phyloP scores from a whole-genome alignment of 2,797 vertebrate species.

The Serranus cabrilla region DNA sequence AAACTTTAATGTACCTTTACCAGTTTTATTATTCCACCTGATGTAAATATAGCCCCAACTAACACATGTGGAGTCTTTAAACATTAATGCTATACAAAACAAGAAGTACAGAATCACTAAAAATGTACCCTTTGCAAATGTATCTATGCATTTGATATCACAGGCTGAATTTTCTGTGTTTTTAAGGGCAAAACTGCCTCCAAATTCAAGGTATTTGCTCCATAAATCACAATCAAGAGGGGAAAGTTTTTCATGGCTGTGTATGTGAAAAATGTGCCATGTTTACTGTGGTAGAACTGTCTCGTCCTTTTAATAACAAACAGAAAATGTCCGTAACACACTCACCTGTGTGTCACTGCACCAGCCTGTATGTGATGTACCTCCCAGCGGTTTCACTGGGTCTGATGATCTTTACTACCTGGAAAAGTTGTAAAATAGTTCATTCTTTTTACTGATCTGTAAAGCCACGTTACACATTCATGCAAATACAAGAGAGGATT shows the following conservation, averaged over 20 bases:
- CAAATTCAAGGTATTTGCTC: too few relatives aligned
- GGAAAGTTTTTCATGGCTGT: too few relatives aligned
- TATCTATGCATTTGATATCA: background rate
- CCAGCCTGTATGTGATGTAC: slow-evolving; percentile 98
- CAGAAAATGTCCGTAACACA: background rate
- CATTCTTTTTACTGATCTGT: too few relatives aligned
- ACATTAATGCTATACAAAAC: background rate
- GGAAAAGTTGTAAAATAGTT: background rate
- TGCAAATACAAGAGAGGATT: too few relatives aligned
- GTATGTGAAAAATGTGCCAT: too few relatives aligned
- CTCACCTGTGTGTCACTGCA: slow-evolving; percentile 86
- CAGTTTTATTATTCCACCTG: too few relatives aligned
- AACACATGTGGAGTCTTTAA: background rate
- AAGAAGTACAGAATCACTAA: too few relatives aligned
- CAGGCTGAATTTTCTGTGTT: background rate
- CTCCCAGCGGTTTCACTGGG: slow-evolving; percentile 96
- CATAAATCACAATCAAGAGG: too few relatives aligned
- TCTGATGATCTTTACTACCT: slow-evolving; percentile 99
- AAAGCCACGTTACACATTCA: too few relatives aligned
- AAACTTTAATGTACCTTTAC: too few relatives aligned
- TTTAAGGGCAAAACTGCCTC: too few relatives aligned
- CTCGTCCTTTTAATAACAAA: background rate
- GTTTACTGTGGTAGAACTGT: too few relatives aligned
- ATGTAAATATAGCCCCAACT: background rate
- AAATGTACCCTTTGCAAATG: background rate